Percentiles rank a stretch among this genome's conserved stretches.
Conservation (phyloP, 2,113 vertebrate species). For the Mungos mungo region DNA sequence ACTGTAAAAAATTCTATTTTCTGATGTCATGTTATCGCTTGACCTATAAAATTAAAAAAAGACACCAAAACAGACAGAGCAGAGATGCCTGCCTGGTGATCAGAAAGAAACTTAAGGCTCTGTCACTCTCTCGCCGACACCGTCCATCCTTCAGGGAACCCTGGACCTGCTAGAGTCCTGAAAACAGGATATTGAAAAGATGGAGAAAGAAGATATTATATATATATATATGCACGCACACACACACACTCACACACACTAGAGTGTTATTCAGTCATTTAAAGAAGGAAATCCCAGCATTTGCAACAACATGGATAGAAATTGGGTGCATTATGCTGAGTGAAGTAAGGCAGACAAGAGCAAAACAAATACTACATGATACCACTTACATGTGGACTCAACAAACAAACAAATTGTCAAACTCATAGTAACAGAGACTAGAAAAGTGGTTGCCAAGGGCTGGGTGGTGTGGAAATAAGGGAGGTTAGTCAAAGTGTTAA, state of each 20-base stretch:
- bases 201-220: neutral
- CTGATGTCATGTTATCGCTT: no score
- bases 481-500: neutral
- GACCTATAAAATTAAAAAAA: no score
- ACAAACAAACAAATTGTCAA: neutral
- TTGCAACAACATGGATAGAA: neutral
- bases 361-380: neutral
- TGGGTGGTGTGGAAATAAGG: neutral
- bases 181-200: no score
- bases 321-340: neutral
- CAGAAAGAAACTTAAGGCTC: no score
- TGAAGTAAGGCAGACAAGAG: neutral
- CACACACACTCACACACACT: neutral
- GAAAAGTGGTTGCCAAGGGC: neutral
- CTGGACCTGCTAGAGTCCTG: no score
- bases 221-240: no score
- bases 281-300: neutral
- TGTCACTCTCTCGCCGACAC: no score
- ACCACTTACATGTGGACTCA: neutral
- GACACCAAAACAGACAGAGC: no score
- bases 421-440: neutral
- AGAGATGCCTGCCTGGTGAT: no score
- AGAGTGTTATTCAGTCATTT: neutral
- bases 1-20: no score
- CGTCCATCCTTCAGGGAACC: no score